Base-by-base conservation (phyloP, 1,140 invertebrate genomes). In the Hormaphis cornu region DNA sequence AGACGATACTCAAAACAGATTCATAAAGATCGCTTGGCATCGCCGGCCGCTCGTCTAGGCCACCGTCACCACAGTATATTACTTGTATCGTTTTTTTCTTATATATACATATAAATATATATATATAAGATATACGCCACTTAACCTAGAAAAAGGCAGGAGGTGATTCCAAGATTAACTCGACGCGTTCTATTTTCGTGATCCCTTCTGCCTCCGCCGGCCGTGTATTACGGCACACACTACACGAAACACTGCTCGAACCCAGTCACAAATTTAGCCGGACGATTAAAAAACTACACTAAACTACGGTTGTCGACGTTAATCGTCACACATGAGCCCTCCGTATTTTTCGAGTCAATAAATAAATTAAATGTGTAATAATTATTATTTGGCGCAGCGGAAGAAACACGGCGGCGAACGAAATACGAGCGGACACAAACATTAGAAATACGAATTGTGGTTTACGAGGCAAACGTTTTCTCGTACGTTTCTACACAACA, bases 101-200 rank as follows among this genome's bases (percentile, higher is more conserved):
- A n/a, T n/a, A n/a, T n/a, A n/a, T n/a, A n/a, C n/a, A n/a, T n/a
- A n/a, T n/a, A n/a, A n/a, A n/a, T n/a, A n/a, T n/a, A n/a, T n/a
- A n/a, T n/a, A n/a, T n/a, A n/a, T n/a, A n/a, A 48, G 28, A 63
- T 48, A 48, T 35, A 48, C n/a, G 24, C 61, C 42, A 66, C 42
- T 46, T 66, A 66, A 46, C 61, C 61, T 50, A 66, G 61, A 66
- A 66, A 66, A 35, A 66, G 61, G 50, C 30, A 35, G 44, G 24
- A 66, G 42, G 42, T 30, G 61, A 35, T 50, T 66, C 61, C 44
- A 66, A 48, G 61, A 66, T 66, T 66, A 66, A 66, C 61, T 30
- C 44, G 22, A 66, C 33, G 61, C 20, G 42, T 30, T 66, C 61
- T 66, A 66, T 66, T 66, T 66, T 66, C 20, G 18, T 12, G 26